Conservation (phyloP, 2,797 vertebrate genomes). For the Podargus strigoides region DNA sequence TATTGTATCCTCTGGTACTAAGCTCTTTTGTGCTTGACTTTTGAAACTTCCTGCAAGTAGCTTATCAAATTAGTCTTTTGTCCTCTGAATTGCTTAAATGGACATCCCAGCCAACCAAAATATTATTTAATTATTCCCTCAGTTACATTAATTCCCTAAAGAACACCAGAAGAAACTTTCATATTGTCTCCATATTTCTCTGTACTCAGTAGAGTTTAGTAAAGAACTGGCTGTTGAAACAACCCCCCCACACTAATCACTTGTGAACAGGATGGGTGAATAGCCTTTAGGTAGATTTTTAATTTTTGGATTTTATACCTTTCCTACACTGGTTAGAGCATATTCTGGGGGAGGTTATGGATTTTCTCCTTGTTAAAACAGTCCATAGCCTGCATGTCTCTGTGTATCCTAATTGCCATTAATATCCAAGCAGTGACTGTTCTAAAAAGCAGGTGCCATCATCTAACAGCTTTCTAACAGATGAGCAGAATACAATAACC, state of each 20-base stretch:
- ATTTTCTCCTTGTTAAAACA: neutral
- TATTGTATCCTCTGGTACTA: neutral
- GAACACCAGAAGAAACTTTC: neutral
- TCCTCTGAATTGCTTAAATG: neutral
- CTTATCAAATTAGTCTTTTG: neutral
- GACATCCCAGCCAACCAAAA: neutral
- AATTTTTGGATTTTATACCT: neutral
- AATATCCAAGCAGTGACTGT: neutral
- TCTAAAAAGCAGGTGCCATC: neutral
- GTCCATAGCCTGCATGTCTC: neutral
- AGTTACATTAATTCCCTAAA: neutral
- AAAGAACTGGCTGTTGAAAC: neutral
- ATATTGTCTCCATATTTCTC: neutral
- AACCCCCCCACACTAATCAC: neutral
- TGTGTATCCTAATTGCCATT: neutral
- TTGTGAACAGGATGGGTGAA: neutral
- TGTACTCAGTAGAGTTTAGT: neutral
- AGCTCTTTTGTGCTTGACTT: neutral
- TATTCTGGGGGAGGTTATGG: neutral
- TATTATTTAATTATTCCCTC: neutral
- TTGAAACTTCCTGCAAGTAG: neutral
- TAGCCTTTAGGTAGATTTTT: neutral
- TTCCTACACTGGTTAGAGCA: neutral
- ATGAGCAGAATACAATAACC: neutral
- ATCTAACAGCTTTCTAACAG: neutral